These are phyloP conservation scores for Myotis davidii DNA, from an alignment of 2,113 vertebrate genomes.

Conservation along the genomic window DNA sequence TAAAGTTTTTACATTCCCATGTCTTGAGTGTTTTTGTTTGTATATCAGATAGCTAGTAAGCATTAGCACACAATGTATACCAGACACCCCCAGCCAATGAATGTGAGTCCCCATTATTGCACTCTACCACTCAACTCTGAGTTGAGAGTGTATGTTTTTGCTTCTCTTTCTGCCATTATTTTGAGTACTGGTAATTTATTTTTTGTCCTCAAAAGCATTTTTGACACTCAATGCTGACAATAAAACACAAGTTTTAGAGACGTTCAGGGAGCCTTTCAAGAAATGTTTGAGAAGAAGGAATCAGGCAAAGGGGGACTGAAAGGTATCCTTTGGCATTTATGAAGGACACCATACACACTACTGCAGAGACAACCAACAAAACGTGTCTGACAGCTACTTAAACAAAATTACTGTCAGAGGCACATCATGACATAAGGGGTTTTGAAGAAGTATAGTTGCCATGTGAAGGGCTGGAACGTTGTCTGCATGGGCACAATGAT, in stretches of 20 bases:
- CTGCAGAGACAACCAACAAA: not conserved
- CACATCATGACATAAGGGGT: not conserved
- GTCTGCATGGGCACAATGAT: not conserved
- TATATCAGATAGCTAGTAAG: not conserved
- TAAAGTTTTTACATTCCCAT: not conserved
- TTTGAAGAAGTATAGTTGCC: not conserved
- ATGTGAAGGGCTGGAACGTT: not conserved
- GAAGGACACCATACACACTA: not conserved
- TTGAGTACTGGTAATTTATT: constrained; percentile 14
- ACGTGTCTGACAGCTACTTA: not conserved
- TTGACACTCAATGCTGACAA: not conserved
- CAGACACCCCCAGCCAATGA: not conserved
- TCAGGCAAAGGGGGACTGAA: not conserved
- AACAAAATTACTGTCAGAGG: not conserved
- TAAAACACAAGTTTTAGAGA: not conserved
- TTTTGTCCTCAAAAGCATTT: constrained; percentile 43
- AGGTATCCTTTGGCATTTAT: not conserved
- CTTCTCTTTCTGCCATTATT: constrained; percentile 20
- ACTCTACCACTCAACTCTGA: not conserved
- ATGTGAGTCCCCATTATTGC: not conserved
- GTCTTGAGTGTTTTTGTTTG: not conserved
- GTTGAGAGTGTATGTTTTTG: not conserved
- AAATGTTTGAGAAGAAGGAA: constrained; percentile 22
- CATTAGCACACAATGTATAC: not conserved
- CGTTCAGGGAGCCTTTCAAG: not conserved